These are phyloP conservation scores for Myiagra hebetior DNA, from an alignment of 2,113 vertebrate genomes.

Conservation along the genomic window DNA sequence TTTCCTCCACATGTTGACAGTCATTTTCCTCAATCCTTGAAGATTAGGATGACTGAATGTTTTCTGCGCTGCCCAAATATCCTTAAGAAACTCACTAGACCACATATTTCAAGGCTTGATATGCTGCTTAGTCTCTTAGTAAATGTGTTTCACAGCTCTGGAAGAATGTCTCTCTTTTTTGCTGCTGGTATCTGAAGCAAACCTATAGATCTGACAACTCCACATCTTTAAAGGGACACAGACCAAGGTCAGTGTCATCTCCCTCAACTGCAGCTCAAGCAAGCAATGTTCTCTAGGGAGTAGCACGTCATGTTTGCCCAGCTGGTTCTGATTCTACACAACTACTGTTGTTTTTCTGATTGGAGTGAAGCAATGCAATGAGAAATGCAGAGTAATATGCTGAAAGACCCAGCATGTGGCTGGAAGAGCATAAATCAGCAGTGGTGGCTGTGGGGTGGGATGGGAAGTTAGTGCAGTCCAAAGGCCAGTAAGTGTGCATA, in stretches of 20 bases:
- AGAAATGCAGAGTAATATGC: not conserved
- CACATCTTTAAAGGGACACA: not conserved
- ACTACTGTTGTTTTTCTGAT: not conserved
- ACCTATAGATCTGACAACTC: not conserved
- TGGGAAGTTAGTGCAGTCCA: not conserved
- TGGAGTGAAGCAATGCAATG: not conserved
- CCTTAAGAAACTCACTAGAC: not conserved
- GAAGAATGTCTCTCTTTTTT: not conserved
- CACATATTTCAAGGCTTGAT: not conserved
- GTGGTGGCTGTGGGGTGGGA: not conserved
- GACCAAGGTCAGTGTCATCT: not conserved
- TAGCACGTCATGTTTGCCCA: not conserved
- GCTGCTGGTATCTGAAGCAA: not conserved
- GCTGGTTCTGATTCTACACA: not conserved
- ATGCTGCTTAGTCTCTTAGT: not conserved
- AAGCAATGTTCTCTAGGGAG: not conserved
- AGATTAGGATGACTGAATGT: conserved; percentile 9
- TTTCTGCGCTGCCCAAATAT: not conserved
- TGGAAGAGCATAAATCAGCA: not conserved
- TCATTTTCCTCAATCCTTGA: not conserved
- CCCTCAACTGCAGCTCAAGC: not conserved
- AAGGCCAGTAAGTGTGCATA: not conserved
- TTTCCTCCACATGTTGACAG: not conserved
- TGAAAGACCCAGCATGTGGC: not conserved
- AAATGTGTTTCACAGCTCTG: not conserved